Conservation (phyloP, 2,888 invertebrate species). For the Harpagoxenus sublaevis region DNA sequence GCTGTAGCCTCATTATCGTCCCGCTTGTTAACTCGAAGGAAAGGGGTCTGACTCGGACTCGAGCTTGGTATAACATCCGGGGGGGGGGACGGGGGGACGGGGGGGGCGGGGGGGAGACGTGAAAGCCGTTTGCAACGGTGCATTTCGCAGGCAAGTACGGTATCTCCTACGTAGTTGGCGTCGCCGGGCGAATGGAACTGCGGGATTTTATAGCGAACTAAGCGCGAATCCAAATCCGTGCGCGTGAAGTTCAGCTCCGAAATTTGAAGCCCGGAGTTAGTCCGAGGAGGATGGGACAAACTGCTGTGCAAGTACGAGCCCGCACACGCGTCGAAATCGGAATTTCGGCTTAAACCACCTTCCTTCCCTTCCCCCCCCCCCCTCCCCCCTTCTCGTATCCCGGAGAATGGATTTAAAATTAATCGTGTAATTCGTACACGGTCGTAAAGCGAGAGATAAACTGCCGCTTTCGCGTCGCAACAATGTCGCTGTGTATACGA, state of each 20-base stretch:
- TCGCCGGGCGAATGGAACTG: slow-evolving; percentile 7
- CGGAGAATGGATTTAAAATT: slow-evolving; percentile 42
- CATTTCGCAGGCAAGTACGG: slow-evolving; percentile 10
- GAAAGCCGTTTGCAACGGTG: slow-evolving; percentile 37
- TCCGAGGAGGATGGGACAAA: slow-evolving; percentile 30
- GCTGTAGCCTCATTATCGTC: slow-evolving; percentile 47
- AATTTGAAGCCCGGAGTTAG: slow-evolving; percentile 37
- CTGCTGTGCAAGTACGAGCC: slow-evolving; percentile 13
- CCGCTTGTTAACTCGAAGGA: slow-evolving; percentile 43
- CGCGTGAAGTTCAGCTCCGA: slow-evolving; percentile 42
- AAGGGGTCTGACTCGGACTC: slow-evolving; percentile 12
- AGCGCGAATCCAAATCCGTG: slow-evolving; percentile 42
- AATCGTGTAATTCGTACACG: slow-evolving; percentile 40
- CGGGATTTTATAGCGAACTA: slow-evolving; percentile 43
- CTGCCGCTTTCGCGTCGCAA: slow-evolving; percentile 3
- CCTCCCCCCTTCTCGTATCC: not conserved
- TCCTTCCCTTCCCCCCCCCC: not conserved
- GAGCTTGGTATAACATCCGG: not conserved
- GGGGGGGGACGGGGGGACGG: not conserved
- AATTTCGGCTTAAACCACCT: slow-evolving; percentile 17
- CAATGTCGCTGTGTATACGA: not conserved
- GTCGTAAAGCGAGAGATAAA: slow-evolving; percentile 6
- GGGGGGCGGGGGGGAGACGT: not conserved
- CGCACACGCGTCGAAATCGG: slow-evolving; percentile 25
- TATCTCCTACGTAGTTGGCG: slow-evolving; percentile 13